Base-by-base conservation (phyloP, 2,113 vertebrate genomes). In the Podiceps cristatus region DNA sequence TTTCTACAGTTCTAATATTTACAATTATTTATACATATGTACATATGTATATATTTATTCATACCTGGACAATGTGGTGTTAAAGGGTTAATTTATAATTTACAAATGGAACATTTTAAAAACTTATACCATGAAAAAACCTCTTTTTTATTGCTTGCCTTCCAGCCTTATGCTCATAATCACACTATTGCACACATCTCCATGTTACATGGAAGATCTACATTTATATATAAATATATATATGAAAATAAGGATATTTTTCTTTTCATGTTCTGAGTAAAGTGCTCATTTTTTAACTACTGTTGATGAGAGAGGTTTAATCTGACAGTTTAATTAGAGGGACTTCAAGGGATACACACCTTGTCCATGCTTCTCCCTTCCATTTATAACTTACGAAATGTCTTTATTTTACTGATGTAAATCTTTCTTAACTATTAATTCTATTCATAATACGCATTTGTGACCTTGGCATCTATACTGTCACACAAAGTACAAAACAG, bases 11-110 rank as follows among this genome's bases (percentile, higher is more conserved):
- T 91, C 78, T 83, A 94, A 15, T 98, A 98, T 98, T 97, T 98
- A 98, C 96, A 98, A 62, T 45, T 96, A 77, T 86, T 96, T 97
- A 91, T 98, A 98, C 96, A 98, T 98, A 98, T 98, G 58, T 97
- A 98, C 97, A 98, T 97, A 98, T 97, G 97, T 98, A 98, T 98
- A 98, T 93, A 97, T 96, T 86, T 96, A 92, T 96, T 97, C 78
- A 94, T 91, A 97, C n/a, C 82, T 88, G 71, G 96, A 97, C 67
- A 96, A 62, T 53, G 13, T 91, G 75, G 91, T 12, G 27, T 80
- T 93, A 81, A 94, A 82, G 72, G 92, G 74, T 56, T 60, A 89
- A 75, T 92, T 87, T 53, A 77, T 69, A 95, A 92, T 95, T 98
- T 96, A 97, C 81, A 97, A 96, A 84, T 55, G 42, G 96, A 97